Percentiles rank a stretch among this genome's conserved stretches.
phyloP scores from a whole-genome alignment of 2,113 vertebrate genomes.

The Nesogale talazaci region DNA sequence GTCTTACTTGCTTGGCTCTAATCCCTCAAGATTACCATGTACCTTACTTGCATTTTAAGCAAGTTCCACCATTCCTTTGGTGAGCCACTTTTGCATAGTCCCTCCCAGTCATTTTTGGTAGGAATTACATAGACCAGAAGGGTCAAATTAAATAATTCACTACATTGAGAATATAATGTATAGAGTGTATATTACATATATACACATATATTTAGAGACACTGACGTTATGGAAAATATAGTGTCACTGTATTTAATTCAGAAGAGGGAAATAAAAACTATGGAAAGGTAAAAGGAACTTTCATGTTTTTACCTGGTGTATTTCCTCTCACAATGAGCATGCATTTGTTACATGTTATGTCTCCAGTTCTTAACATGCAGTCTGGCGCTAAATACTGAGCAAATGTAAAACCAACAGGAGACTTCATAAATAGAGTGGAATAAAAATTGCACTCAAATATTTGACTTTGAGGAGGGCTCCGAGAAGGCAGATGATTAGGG shows the following conservation, averaged over 20 bases:
- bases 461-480: not conserved
- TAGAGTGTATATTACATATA: not conserved
- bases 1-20: too few relatives aligned
- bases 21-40: too few relatives aligned
- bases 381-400: not conserved
- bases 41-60: too few relatives aligned
- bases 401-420: not conserved
- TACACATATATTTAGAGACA: not conserved
- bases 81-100: too few relatives aligned
- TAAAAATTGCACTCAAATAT: not conserved
- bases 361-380: not conserved
- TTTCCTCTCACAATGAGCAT: slow-evolving; percentile 8
- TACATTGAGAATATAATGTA: not conserved
- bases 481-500: not conserved
- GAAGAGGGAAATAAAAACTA: not conserved
- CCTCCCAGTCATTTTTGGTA: too few relatives aligned
- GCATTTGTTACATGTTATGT: not conserved
- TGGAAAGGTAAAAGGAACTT: slow-evolving; percentile 7
- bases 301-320: not conserved
- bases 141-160: too few relatives aligned
- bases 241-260: slow-evolving; percentile 11
- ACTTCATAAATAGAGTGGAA: not conserved
- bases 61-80: too few relatives aligned
- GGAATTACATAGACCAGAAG: too few relatives aligned
- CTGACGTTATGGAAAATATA: slow-evolving; percentile 9